phyloP scores from a whole-genome alignment of 2,113 vertebrate genomes.

The Porphyrio hochstetteri region DNA sequence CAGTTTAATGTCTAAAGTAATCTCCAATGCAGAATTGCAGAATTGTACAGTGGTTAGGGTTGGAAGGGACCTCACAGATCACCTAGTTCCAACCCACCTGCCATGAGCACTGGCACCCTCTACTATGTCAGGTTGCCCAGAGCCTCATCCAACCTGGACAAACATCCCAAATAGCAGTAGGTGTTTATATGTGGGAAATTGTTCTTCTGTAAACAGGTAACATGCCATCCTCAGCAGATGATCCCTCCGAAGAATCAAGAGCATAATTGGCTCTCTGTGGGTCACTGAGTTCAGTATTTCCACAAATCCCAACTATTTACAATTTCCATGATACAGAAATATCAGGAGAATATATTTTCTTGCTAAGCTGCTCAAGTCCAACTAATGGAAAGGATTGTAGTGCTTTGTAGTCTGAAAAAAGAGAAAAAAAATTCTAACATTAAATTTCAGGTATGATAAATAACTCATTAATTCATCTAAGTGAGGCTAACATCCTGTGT shows the following conservation, averaged over 20 bases:
- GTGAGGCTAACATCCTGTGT: not conserved
- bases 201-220: not conserved
- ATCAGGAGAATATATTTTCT: not conserved
- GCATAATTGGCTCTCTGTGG: not conserved
- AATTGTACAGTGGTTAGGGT: too few species aligned
- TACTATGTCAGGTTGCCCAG: too few species aligned
- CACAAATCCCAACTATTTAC: not conserved
- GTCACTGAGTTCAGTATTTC: not conserved
- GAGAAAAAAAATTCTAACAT: not conserved
- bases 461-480: not conserved
- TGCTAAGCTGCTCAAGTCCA: not conserved
- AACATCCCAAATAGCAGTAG: not conserved
- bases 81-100: too few species aligned
- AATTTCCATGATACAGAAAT: not conserved
- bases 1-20: not conserved
- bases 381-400: not conserved
- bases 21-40: not conserved
- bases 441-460: not conserved
- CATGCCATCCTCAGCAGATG: not conserved
- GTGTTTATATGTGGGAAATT: not conserved
- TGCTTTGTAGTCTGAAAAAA: not conserved
- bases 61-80: too few species aligned
- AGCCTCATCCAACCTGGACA: too few species aligned
- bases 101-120: too few species aligned
- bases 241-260: not conserved